Conservation (phyloP, 1,140 invertebrate species). For the Drosophila micromelanica region DNA sequence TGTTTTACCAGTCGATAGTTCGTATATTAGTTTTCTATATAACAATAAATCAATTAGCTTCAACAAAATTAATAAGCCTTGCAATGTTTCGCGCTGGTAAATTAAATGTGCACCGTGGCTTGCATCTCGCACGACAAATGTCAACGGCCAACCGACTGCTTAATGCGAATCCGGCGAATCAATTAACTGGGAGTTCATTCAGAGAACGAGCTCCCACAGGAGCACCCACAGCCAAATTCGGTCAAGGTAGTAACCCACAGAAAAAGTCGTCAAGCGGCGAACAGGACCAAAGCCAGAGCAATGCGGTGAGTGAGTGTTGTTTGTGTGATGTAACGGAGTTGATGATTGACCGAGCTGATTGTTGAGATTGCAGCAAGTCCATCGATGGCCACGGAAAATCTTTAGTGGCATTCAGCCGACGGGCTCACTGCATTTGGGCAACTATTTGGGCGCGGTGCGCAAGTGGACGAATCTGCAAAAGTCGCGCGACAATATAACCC, state of each 20-base stretch:
- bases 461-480: slow-evolving; percentile 95
- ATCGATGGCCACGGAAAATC: slow-evolving; percentile 86
- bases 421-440: slow-evolving; percentile 96
- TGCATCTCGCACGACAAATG: slow-evolving; percentile 6
- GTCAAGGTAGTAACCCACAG: not conserved
- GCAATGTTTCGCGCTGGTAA: slow-evolving; percentile 61
- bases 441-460: slow-evolving; percentile 97
- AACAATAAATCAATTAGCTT: not conserved
- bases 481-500: slow-evolving; percentile 88
- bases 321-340: slow-evolving; percentile 35
- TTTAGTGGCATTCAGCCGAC: slow-evolving; percentile 99
- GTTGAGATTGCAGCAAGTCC: slow-evolving; percentile 4
- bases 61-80: slow-evolving; percentile 48
- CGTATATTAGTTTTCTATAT: slow-evolving; percentile 1
- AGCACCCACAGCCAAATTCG: slow-evolving; percentile 24
- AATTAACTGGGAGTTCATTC: not conserved
- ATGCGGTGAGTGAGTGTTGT: not conserved
- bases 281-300: not conserved
- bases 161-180: not conserved
- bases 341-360: not conserved
- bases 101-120: not conserved
- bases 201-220: not conserved
- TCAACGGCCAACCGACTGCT: slow-evolving; percentile 13
- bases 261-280: not conserved
- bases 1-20: slow-evolving; percentile 2